Evolutionary conservation across 1,140 invertebrate species (phyloP), one percentile per base, ranked within the genome.

Genomic region (Drosophila parabipectinata): DNA sequence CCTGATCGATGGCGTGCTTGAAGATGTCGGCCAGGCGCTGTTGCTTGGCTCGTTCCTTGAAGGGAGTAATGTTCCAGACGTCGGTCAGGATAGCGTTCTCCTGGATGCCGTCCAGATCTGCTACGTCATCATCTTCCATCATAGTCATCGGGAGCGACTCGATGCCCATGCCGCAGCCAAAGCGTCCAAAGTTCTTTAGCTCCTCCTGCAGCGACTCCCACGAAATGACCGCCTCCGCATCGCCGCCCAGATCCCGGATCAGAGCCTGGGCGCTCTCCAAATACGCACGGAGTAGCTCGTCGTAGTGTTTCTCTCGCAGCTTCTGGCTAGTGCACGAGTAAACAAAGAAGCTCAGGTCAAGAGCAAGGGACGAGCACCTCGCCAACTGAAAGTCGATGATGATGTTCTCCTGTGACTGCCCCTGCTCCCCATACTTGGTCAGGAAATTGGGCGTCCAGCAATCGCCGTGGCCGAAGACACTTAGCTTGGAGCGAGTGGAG

Each of bases 361-460:
- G 74, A 8, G 94, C 92, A 5, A 95, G 93, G 26, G 94, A 94
- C 0, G 93, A 92, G 54, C 92, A 76, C 3, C 95, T 93, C 1
- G 94, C 85, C 47, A 96, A 73, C 92, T 96, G 95, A 73, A 95
- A 96, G 75, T 96, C 96, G 39, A 96, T 94, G 41, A 96, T 93
- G 68, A 93, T 93, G 1, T 94, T 92, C 44, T 93, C 92, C 51
- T 93, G 76, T 1, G 93, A 92, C 7, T 77, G 60, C 3, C 77
- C 79, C 9, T 80, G 76, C 6, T 92, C 72, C 4, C 90, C 72
- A 59, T 94, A 93, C 58, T 93, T 93, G 9, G 94, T 93, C 3
- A 96, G 80, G 78, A 96, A 96, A 84, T 96, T 96, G 37, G 95
- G 95, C 0, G 94, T 94, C 95, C 95, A 96, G 30, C 93, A 94